A percentile compares a stretch with the other conserved stretches of the same genome.
Conservation (phyloP, 2,888 invertebrate genomes). For the Rhabditophanes sp. region DNA sequence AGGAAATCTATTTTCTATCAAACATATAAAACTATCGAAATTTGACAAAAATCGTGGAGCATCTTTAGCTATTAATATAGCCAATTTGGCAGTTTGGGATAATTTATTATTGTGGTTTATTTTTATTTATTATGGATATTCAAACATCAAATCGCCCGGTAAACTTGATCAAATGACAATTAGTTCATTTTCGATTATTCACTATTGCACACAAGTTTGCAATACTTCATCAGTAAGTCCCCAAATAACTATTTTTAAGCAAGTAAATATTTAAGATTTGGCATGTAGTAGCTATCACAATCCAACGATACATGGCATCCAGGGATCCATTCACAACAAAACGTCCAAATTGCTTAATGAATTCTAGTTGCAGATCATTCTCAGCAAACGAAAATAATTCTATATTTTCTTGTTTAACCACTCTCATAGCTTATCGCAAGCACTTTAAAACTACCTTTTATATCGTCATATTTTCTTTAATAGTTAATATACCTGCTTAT, state of each 20-base stretch:
- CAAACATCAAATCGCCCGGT: slow-evolving; percentile 8
- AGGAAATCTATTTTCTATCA: slow-evolving; percentile 27
- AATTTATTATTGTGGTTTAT: slow-evolving; percentile 33
- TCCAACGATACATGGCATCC: slow-evolving; percentile 35
- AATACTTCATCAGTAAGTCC: slow-evolving; percentile 34
- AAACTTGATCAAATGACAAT: slow-evolving; percentile 18
- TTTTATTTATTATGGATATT: slow-evolving; percentile 29
- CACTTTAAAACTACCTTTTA: slow-evolving; percentile 23
- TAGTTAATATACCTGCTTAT: slow-evolving; percentile 30
- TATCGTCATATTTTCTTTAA: slow-evolving; percentile 19
- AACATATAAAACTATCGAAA: slow-evolving; percentile 25
- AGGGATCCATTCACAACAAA: slow-evolving; percentile 33
- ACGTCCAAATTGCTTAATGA: too few species aligned
- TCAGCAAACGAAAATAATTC: too few species aligned
- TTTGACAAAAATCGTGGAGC: slow-evolving; percentile 36
- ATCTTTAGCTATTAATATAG: slow-evolving; percentile 30
- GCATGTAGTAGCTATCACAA: slow-evolving; percentile 35
- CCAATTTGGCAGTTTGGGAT: slow-evolving; percentile 37
- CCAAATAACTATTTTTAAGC: slow-evolving; percentile 2
- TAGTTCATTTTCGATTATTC: slow-evolving; percentile 29
- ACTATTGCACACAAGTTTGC: slow-evolving; percentile 29
- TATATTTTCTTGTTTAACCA: too few species aligned
- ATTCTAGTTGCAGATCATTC: too few species aligned
- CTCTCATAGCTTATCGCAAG: too few species aligned
- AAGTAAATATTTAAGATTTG: slow-evolving; percentile 24